Evolutionary conservation across 2,888 invertebrate species (phyloP), one percentile per base, ranked within the genome.

Genomic region (Aphodius granarius): DNA sequence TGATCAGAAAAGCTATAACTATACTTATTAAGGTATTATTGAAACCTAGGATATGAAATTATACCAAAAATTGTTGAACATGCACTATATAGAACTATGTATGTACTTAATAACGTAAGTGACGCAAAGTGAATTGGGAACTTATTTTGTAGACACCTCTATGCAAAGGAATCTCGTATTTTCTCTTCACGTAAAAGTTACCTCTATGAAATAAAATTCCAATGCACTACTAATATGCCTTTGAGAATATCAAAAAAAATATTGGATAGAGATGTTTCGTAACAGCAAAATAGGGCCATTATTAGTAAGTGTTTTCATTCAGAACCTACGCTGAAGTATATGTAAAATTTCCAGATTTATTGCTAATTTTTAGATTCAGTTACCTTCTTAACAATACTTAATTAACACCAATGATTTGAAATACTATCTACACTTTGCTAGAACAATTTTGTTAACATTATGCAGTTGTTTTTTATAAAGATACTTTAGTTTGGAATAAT

Each of bases 1-100:
- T 71, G 19, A 21, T 20, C 62, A 64, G 63, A 68, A 74, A 20
- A 64, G 23, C 43, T 43, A 20, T 66, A 73, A 65, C 43, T 21
- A 65, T 72, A 72, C 66, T 72, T 15, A 72, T 43, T 22, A 63
- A 72, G 15, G 5, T 63, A 73, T 70, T 15, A 23, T 23, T 71
- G 16, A 62, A 62, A 43, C 17, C 16, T 18, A 71, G 62, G 63
- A n/a, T 62, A 71, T 62, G 19, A 43, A 23, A 62, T 62, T 71
- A 43, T 71, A 62, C 63, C 43, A 75, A 75, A 72, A 72, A 72
- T 75, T 72, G 75, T 75, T 75, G 66, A 72, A 22, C 72, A 66
- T 75, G 75, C 75, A 75, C 75, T 75, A 66, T 75, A 75, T 75
- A 75, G 72, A 71, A 74, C 66, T 20, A 21, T 68, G 21, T 68